Base-by-base conservation (phyloP, 1,140 invertebrate genomes). In the Coenobita brevimanus region DNA sequence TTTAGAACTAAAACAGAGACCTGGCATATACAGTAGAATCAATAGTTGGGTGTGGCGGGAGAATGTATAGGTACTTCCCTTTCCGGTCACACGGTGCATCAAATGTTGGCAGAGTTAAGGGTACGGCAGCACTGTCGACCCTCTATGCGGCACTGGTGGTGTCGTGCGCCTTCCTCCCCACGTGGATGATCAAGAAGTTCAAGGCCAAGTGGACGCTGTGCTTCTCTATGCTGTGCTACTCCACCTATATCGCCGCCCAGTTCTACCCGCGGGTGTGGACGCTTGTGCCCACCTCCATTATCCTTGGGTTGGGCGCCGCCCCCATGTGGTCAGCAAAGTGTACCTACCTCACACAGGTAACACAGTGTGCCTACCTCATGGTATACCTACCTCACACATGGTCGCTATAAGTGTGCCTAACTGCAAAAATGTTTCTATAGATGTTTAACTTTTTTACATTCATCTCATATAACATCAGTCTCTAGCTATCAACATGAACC, bases 311-410 rank as follows among this genome's bases (percentile, higher is more conserved):
- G 33, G 97, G 97, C 0, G 98, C 97, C 1, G 97, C 98, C 0
- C 98, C 97, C 54, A 96, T 99, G 95, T 99, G 98, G 98, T 96
- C 97, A 0, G 97, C 98, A 3, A 97, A 99, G 92, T 98, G 97
- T 75, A 97, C 97, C 0, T 99, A 99, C 92, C 93, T 99, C 6
- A 99, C 98, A 0, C 97, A 99, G 91, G 91, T 92, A 15, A n/a
- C n/a, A n/a, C n/a, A n/a, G n/a, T n/a, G n/a, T n/a, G n/a, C n/a
- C n/a, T n/a, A n/a, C n/a, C n/a, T n/a, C n/a, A n/a, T n/a, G n/a
- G n/a, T n/a, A n/a, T n/a, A n/a, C n/a, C n/a, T n/a, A n/a, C n/a
- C n/a, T n/a, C n/a, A n/a, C n/a, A n/a, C n/a, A n/a, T n/a, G n/a
- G n/a, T n/a, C n/a, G n/a, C n/a, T n/a, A n/a, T n/a, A n/a, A n/a